Percentiles rank a stretch among this genome's conserved stretches.
Evolutionary conservation across 2,797 vertebrate species (phyloP).

Genomic region (Chromis chromis): DNA sequence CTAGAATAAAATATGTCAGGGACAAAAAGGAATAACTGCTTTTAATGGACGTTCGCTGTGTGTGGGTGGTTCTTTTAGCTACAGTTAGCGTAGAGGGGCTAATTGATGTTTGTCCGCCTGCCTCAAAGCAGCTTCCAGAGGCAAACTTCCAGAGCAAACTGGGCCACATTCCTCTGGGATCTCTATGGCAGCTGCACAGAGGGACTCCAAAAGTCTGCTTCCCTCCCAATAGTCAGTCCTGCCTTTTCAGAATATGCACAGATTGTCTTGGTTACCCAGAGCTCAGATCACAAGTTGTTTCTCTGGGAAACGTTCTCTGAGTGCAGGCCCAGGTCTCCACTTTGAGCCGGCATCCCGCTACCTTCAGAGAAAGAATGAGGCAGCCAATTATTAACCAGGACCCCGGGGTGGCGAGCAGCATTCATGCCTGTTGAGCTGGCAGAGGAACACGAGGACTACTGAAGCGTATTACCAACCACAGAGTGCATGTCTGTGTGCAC

Average conservation of each 20-base stretch:
- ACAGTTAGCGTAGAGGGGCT: conserved; percentile 69
- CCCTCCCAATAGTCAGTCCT: conserved; percentile 52
- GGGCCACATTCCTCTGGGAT: conserved; percentile 80
- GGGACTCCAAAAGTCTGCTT: conserved; percentile 69
- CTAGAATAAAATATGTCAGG: conserved; percentile 45
- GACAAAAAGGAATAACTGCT: conserved; percentile 35
- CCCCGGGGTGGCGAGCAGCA: conserved; percentile 73
- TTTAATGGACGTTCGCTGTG: conserved; percentile 57
- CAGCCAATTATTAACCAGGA: conserved; percentile 85
- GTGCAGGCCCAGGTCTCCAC: conserved; percentile 46
- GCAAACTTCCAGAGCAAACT: conserved; percentile 78
- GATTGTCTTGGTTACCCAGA: conserved; percentile 60
- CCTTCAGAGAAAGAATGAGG: conserved; percentile 79
- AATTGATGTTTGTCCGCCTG: conserved; percentile 77
- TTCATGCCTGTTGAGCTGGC: conserved; percentile 75
- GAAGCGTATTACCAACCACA: conserved; percentile 73
- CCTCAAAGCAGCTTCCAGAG: conserved; percentile 71
- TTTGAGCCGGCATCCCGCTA: conserved; percentile 68
- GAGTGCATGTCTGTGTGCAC: conserved; percentile 74
- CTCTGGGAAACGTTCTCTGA: conserved; percentile 65
- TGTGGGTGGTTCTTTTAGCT: conserved; percentile 74
- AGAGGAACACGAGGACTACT: conserved; percentile 71
- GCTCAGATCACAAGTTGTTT: conserved; percentile 62
- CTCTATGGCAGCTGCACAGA: conserved; percentile 82
- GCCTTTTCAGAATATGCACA: conserved; percentile 57